phyloP scores from a whole-genome alignment of 1,140 invertebrate species.

The Sitobion miscanthi region DNA sequence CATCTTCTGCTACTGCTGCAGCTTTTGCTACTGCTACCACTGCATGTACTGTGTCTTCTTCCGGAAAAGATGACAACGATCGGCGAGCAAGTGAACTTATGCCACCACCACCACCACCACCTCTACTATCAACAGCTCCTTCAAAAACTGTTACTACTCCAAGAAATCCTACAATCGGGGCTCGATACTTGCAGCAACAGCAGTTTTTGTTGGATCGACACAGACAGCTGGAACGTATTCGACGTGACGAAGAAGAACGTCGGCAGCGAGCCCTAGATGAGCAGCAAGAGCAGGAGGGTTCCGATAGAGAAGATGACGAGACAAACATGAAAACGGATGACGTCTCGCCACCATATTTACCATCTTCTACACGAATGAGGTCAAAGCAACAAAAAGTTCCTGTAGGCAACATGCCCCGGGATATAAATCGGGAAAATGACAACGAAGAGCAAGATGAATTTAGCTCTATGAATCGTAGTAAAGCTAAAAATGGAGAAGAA shows the following conservation, averaged over 20 bases:
- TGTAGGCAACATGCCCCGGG: not conserved
- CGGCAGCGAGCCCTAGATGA: not conserved
- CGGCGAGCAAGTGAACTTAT: conserved; percentile 11
- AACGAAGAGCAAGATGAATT: not conserved
- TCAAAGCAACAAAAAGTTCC: not conserved
- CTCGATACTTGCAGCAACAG: conserved; percentile 13
- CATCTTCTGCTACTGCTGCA: too few species aligned
- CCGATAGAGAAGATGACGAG: not conserved
- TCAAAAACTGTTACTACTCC: not conserved
- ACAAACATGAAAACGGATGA: not conserved
- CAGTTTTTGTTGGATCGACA: not conserved
- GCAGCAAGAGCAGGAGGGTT: not conserved
- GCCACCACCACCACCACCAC: not conserved
- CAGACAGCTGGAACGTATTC: not conserved
- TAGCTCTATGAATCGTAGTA: not conserved
- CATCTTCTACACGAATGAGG: not conserved
- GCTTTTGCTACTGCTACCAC: too few species aligned
- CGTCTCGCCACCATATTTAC: not conserved
- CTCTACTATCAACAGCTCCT: not conserved
- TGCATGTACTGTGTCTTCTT: not conserved
- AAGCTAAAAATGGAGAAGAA: not conserved
- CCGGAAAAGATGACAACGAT: not conserved
- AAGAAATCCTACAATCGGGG: not conserved
- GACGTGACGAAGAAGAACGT: not conserved
- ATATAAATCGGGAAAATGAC: not conserved